Conservation (phyloP, 1,140 invertebrate genomes). For the Lutraria rhynchaena region DNA sequence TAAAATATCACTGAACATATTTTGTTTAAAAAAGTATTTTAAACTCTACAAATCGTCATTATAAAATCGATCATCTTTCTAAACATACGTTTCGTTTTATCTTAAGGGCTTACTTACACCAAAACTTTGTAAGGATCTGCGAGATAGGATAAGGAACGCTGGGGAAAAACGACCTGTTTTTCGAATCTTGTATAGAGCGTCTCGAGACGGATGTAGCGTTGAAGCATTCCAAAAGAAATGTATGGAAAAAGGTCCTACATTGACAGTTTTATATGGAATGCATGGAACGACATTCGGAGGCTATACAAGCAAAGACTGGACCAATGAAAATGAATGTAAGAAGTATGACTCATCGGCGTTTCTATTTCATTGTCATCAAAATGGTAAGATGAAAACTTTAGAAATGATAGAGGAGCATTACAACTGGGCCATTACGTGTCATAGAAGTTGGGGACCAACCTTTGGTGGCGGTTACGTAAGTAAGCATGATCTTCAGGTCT, state of each 20-base stretch:
- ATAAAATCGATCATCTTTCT: no score
- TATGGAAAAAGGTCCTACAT: background rate
- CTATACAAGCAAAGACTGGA: slow-evolving; percentile 8
- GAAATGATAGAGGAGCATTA: background rate
- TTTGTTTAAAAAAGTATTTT: no score
- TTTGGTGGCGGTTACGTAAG: background rate
- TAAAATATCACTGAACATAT: no score
- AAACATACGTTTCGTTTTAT: no score
- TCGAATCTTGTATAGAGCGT: no score
- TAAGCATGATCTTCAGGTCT: background rate
- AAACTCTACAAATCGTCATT: no score
- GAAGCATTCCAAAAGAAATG: background rate
- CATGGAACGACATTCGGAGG: background rate
- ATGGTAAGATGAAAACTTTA: background rate
- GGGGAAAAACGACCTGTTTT: no score
- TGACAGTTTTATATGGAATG: background rate
- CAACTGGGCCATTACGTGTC: background rate
- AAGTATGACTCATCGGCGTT: background rate
- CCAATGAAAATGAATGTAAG: background rate
- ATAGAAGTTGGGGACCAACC: background rate
- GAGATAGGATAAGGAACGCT: no score
- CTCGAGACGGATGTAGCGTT: background rate
- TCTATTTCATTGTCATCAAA: background rate
- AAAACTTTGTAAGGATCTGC: no score
- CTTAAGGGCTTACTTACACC: no score